Evolutionary conservation across 2,888 invertebrate species (phyloP).

Genomic region (Psylliodes chrysocephalus): DNA sequence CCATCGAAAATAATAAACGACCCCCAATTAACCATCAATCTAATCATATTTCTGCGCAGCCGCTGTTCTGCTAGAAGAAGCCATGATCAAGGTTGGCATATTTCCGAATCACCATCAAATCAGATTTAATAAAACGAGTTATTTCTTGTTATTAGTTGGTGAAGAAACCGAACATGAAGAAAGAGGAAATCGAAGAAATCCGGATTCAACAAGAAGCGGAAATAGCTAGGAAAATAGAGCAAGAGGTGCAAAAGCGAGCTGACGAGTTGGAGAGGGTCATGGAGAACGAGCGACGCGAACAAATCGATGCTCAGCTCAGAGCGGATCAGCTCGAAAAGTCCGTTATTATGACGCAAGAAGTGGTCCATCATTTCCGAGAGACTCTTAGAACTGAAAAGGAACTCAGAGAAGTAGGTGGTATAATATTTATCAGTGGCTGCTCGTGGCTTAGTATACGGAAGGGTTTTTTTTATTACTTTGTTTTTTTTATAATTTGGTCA

Average conservation of each 20-base stretch:
- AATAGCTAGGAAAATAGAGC: too few species aligned
- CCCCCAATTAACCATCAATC: too few species aligned
- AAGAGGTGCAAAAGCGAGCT: slow-evolving; percentile 47
- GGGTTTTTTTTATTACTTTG: too few species aligned
- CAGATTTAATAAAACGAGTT: too few species aligned
- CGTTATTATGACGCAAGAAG: slow-evolving; percentile 39
- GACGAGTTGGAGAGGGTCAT: slow-evolving; percentile 54
- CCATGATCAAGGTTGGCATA: slow-evolving; percentile 2
- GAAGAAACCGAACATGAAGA: too few species aligned
- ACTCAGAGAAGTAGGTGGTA: slow-evolving; percentile 23
- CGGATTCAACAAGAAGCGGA: slow-evolving; percentile 47
- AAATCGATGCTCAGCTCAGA: slow-evolving; percentile 52
- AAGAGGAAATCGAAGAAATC: slow-evolving; percentile 47
- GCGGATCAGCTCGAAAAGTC: slow-evolving; percentile 54
- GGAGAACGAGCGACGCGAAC: slow-evolving; percentile 60
- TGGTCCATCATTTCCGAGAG: slow-evolving; percentile 10
- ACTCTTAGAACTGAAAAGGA: slow-evolving; percentile 15
- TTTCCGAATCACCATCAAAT: too few species aligned
- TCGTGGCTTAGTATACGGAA: too few species aligned
- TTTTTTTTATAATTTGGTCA: too few species aligned
- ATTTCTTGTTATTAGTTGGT: too few species aligned
- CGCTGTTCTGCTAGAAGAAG: slow-evolving; percentile 2
- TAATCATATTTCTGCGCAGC: neutral
- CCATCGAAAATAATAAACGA: too few species aligned
- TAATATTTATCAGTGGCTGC: too few species aligned